Evolutionary conservation across 2,888 invertebrate genomes (phyloP).

Genomic region (Synergus laeviventris): DNA sequence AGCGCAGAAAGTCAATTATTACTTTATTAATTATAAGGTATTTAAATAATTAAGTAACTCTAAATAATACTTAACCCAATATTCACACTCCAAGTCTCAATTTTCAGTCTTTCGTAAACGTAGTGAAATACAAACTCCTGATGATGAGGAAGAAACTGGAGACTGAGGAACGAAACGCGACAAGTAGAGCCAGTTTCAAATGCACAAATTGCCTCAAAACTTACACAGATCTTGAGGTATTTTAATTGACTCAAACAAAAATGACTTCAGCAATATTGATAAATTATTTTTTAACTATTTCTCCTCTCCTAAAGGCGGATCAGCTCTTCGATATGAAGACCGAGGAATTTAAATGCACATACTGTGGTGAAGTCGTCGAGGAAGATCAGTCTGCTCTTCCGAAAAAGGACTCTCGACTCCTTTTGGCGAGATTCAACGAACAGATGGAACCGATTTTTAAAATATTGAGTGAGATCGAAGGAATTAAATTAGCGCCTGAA

Average conservation of each 20-base stretch:
- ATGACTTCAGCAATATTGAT: too few relatives aligned
- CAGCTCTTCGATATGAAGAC: conserved; percentile 91
- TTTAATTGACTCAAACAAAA: conserved; percentile 48
- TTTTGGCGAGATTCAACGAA: conserved; percentile 95
- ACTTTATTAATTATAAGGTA: conserved; percentile 96
- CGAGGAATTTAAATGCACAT: conserved; percentile 92
- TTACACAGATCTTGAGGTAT: conserved; percentile 94
- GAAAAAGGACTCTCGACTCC: conserved; percentile 92
- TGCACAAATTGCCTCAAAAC: conserved; percentile 94
- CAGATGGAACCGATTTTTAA: conserved; percentile 95
- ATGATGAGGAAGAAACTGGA: conserved; percentile 97
- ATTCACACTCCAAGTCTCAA: conserved; percentile 28
- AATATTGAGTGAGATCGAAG: conserved; percentile 92
- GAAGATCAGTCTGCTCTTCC: conserved; percentile 96
- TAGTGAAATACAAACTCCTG: conserved; percentile 97
- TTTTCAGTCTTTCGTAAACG: conserved; percentile 91
- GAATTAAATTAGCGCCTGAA: conserved; percentile 94
- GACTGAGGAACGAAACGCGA: conserved; percentile 95
- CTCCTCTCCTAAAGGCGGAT: conserved; percentile 81
- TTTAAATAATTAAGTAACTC: conserved; percentile 18
- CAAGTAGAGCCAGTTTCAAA: conserved; percentile 96
- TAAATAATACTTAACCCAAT: neutral
- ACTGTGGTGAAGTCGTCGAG: conserved; percentile 92
- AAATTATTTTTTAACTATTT: neutral
- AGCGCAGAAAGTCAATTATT: conserved; percentile 97